Evolutionary conservation across 2,888 invertebrate species (phyloP).

Genomic region (Lasius platythorax): DNA sequence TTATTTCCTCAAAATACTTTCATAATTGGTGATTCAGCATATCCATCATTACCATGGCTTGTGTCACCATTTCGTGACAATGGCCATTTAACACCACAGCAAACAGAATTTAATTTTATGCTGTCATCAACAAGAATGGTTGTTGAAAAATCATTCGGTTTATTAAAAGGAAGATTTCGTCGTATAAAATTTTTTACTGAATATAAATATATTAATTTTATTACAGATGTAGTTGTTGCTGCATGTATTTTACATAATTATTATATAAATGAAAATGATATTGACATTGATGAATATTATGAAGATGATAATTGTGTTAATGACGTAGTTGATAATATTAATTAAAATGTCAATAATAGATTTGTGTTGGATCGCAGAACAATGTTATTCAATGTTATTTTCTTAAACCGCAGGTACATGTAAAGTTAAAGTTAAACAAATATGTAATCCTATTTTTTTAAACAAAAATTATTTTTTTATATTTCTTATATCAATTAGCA

Average conservation of each 20-base stretch:
- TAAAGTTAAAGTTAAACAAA: background rate
- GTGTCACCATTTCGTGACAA: conserved; percentile 11
- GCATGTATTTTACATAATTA: conserved; percentile 25
- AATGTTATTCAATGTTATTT: conserved; percentile 22
- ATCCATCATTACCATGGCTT: background rate
- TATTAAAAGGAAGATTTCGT: background rate
- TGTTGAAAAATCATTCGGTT: background rate
- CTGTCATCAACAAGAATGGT: conserved; percentile 13
- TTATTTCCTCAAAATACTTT: conserved; percentile 22
- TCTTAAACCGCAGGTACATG: background rate
- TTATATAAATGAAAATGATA: conserved; percentile 11
- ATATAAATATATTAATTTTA: conserved; percentile 8
- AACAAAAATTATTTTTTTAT: background rate
- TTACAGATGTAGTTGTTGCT: background rate
- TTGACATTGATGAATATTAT: background rate
- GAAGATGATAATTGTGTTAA: background rate
- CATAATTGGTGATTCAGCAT: conserved; percentile 9
- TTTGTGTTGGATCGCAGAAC: background rate
- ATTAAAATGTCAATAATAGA: background rate
- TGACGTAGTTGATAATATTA: background rate
- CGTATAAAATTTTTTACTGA: conserved; percentile 17
- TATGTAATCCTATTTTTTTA: background rate
- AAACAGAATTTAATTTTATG: conserved; percentile 21
- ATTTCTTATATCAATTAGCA: background rate
- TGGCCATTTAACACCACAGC: background rate